Conservation (phyloP, 2,888 invertebrate genomes). For the Julus scandinavius region DNA sequence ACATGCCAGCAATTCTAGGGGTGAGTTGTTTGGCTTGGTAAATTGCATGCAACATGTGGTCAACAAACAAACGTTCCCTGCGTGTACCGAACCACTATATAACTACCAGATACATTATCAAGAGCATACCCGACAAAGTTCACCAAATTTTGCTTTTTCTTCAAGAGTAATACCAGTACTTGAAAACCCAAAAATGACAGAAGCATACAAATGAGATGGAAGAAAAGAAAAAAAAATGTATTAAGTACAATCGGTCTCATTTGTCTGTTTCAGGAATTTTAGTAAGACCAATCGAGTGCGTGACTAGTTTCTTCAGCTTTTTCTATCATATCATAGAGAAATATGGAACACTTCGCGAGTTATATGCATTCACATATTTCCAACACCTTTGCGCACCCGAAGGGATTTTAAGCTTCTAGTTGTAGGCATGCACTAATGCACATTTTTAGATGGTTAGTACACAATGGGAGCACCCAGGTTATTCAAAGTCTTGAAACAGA, state of each 20-base stretch:
- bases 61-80: neutral
- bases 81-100: neutral
- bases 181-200: constrained; percentile 53
- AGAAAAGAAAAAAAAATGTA: neutral
- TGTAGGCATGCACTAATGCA: neutral
- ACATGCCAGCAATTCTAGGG: neutral
- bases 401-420: no score
- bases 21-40: neutral
- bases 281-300: neutral
- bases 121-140: constrained; percentile 70
- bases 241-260: neutral
- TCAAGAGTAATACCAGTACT: constrained; percentile 72
- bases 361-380: no score
- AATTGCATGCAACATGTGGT: neutral
- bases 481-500: neutral
- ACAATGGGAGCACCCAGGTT: neutral
- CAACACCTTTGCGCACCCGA: no score
- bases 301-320: neutral
- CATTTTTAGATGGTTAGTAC: no score
- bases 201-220: constrained; percentile 48
- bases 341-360: no score
- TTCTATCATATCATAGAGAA: no score
- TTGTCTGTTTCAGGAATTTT: neutral
- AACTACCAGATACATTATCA: constrained; percentile 37
- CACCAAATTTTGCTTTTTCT: constrained; percentile 76